Base-by-base conservation (phyloP, 2,888 invertebrate species). In the Nemotelus nigrinus region DNA sequence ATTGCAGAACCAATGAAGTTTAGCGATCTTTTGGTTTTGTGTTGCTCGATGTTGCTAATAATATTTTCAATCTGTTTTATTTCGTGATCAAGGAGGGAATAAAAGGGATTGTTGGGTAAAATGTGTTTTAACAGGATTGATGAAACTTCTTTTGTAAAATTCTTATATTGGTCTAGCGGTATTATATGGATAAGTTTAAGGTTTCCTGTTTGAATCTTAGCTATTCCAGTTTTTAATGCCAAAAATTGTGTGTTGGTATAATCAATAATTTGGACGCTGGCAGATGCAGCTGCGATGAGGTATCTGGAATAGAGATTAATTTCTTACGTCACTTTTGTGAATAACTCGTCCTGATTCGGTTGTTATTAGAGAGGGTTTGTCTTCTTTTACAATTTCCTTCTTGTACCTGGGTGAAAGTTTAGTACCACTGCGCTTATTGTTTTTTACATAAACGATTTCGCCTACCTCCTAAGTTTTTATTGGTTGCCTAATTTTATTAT, bases 361-460 rank as follows among this genome's bases (percentile, higher is more conserved):
- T 25, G 25, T 25, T 25, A 77, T 44, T 2, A 8, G 3, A 3
- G 71, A 60, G n/a, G 47, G 43, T 48, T 72, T 72, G 53, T 47
- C n/a, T 3, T 48, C 6, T 50, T 47, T 25, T n/a, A 48, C 60
- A 25, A 60, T 41, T 41, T 60, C 41, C 41, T 60, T 60, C 25
- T 39, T 41, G 41, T 60, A 60, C 41, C 39, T 60, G 41, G 3
- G 7, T 3, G 60, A 60, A 41, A 48, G n/a, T 57, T 72, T 72
- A 57, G 55, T 50, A n/a, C 55, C 71, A 8, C 47, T 43, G n/a
- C 72, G 57, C 44, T 65, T 65, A 65, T 65, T 65, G 44, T 65
- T 41, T 65, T 65, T 65, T n/a, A 65, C 65, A n/a, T 7, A 8
- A 53, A 8, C 7, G 53, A 8, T 53, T 6, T 53, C 53, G 10